Conservation (phyloP, 2,113 vertebrate genomes). For the Hipposideros armiger region DNA sequence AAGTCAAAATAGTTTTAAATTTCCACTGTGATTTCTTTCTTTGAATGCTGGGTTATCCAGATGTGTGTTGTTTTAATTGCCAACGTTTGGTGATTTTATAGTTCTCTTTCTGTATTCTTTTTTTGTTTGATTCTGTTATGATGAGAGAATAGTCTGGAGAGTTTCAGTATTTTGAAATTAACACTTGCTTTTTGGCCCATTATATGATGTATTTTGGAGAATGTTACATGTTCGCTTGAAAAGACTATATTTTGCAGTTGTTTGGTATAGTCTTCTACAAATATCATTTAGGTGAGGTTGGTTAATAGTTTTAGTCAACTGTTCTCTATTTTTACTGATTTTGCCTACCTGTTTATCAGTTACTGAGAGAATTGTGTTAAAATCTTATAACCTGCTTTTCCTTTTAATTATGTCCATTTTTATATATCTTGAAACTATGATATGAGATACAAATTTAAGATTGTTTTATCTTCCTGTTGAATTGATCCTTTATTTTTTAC, state of each 20-base stretch:
- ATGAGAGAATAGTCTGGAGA: background rate
- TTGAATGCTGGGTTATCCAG: background rate
- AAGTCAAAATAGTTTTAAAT: constrained; percentile 19
- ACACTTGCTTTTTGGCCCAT: background rate
- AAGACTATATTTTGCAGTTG: background rate
- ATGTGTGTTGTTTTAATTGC: constrained; percentile 1
- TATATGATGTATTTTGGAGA: background rate
- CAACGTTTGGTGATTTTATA: background rate
- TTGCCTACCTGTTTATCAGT: background rate
- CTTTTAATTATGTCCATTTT: background rate
- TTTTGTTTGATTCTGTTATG: background rate
- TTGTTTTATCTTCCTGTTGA: background rate
- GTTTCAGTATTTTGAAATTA: background rate
- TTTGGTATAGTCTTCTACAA: background rate
- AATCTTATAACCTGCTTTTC: background rate
- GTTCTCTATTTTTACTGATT: background rate
- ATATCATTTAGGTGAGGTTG: background rate
- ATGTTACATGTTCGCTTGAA: background rate
- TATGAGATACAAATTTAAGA: background rate
- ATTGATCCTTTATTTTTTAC: background rate
- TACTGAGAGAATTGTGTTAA: background rate
- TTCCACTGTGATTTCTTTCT: constrained; percentile 8
- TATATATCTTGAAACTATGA: background rate
- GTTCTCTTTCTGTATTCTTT: constrained; percentile 2
- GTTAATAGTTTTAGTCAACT: background rate